Percentiles rank a stretch among this genome's conserved stretches.
phyloP scores from a whole-genome alignment of 1,140 invertebrate species.

The Trachymyrmex cornetzi region DNA sequence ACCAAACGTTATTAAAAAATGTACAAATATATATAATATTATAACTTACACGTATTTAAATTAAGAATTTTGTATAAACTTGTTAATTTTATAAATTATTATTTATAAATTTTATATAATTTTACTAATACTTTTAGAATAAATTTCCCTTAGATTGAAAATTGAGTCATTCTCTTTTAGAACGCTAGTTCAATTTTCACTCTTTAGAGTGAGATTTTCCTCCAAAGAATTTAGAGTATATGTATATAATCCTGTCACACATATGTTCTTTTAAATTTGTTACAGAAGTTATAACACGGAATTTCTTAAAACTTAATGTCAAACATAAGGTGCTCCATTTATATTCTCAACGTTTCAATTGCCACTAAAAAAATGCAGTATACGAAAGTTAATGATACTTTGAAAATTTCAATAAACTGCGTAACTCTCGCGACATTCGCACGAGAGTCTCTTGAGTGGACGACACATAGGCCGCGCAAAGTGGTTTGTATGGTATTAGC shows the following conservation, averaged over 20 bases:
- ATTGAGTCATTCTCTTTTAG: too few relatives aligned
- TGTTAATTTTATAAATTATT: too few relatives aligned
- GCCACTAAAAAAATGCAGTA: neutral
- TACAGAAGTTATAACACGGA: neutral
- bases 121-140: too few relatives aligned
- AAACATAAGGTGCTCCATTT: neutral
- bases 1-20: neutral
- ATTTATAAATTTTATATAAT: too few relatives aligned
- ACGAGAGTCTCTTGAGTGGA: conserved; percentile 31
- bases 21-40: neutral
- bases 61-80: neutral
- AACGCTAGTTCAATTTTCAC: too few relatives aligned
- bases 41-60: neutral
- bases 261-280: neutral
- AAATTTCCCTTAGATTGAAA: too few relatives aligned
- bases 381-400: conserved; percentile 10
- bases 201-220: too few relatives aligned
- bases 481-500: conserved; percentile 60
- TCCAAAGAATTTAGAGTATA: too few relatives aligned
- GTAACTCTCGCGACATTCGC: neutral
- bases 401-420: conserved; percentile 37
- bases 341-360: neutral
- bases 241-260: neutral
- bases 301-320: neutral
- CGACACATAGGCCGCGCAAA: conserved; percentile 27